These are phyloP conservation scores for Schrankia costaestrigalis DNA, from an alignment of 2,888 invertebrate genomes.

Conservation along the genomic window DNA sequence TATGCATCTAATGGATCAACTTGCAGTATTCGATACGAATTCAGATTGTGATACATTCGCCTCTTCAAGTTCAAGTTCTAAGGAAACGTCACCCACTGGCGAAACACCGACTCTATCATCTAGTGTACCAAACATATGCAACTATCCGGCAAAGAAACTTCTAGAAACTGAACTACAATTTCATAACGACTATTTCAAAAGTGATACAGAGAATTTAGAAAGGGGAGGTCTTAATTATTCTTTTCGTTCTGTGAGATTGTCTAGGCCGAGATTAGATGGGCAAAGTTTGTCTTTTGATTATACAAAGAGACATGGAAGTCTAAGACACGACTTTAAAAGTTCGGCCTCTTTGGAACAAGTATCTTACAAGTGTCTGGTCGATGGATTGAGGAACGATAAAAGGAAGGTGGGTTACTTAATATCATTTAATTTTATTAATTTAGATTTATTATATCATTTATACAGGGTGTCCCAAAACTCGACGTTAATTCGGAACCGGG, in stretches of 20 bases:
- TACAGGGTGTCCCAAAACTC: no score
- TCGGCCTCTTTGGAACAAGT: constrained; percentile 61
- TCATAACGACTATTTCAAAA: constrained; percentile 66
- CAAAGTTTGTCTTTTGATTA: constrained; percentile 54
- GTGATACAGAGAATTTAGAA: constrained; percentile 45
- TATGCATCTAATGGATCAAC: constrained; percentile 88
- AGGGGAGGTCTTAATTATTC: constrained; percentile 49
- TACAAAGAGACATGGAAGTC: constrained; percentile 47
- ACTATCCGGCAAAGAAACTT: constrained; percentile 36
- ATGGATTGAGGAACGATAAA: constrained; percentile 48
- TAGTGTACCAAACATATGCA: constrained; percentile 56
- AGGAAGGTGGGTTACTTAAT: constrained; percentile 53
- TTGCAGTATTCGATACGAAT: constrained; percentile 85
- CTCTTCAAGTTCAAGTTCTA: constrained; percentile 79
- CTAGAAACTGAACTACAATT: constrained; percentile 53
- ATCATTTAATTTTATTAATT: background rate
- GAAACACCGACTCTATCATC: constrained; percentile 59
- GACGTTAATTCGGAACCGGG: no score
- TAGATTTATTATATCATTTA: no score
- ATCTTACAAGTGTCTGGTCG: constrained; percentile 53
- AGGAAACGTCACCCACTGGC: constrained; percentile 82
- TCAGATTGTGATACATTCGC: constrained; percentile 86
- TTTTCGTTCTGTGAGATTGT: constrained; percentile 53
- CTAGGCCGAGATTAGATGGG: constrained; percentile 43
- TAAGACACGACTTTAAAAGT: constrained; percentile 53